Evolutionary conservation across 2,797 vertebrate species (phyloP).

Genomic region (Sebastes reedi): DNA sequence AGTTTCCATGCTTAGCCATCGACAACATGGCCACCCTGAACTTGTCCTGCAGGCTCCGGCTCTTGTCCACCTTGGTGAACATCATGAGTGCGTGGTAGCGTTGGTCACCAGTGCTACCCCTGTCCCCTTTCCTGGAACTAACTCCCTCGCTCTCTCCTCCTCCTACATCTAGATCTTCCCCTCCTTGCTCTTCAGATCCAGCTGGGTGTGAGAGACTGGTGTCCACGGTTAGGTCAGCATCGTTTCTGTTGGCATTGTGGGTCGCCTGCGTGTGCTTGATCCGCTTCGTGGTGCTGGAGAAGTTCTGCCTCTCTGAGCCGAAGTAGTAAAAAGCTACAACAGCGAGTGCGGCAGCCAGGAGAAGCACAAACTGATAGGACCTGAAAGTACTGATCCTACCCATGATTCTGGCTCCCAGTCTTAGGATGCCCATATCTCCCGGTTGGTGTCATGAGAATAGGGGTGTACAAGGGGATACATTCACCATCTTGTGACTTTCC

Average conservation of each 20-base stretch:
- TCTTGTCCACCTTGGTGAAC: constrained; percentile 94
- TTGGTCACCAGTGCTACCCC: constrained; percentile 13
- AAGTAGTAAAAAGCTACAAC: constrained; percentile 95
- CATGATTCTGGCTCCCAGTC: constrained; percentile 76
- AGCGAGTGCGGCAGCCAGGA: constrained; percentile 85
- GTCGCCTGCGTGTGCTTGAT: constrained; percentile 86
- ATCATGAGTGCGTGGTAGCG: constrained; percentile 90
- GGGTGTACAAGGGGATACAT: neutral
- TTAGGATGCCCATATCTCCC: constrained; percentile 77
- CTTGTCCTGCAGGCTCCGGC: constrained; percentile 87
- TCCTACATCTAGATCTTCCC: neutral
- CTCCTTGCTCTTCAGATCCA: constrained; percentile 36
- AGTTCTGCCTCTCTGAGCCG: constrained; percentile 90
- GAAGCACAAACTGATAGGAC: constrained; percentile 87
- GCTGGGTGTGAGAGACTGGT: constrained; percentile 54
- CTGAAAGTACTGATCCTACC: constrained; percentile 85
- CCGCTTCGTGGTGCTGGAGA: constrained; percentile 92
- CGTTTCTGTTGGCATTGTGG: constrained; percentile 81
- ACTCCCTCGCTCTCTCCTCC: constrained; percentile 4
- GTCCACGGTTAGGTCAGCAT: constrained; percentile 79
- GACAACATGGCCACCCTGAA: constrained; percentile 89
- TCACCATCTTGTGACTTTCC: constrained; percentile 33
- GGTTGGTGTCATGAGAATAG: constrained; percentile 50
- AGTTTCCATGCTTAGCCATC: constrained; percentile 85
- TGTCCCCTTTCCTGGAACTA: constrained; percentile 23